Percentiles rank a stretch among this genome's conserved stretches.
Conservation (phyloP, 92 coral and sea anemone species). For the Porites lobata region DNA sequence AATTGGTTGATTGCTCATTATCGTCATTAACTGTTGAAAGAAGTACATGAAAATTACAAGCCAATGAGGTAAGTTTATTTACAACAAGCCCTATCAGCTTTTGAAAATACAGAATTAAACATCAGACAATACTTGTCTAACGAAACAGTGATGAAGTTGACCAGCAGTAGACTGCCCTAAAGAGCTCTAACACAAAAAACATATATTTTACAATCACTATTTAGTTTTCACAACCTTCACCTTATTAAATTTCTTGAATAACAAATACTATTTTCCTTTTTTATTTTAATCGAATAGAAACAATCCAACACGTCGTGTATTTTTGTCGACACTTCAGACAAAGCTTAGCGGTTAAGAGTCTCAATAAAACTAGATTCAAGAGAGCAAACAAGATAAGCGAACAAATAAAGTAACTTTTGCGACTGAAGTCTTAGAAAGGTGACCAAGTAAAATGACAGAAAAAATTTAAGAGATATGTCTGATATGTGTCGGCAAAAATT, state of each 20-base stretch:
- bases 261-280: background rate
- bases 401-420: background rate
- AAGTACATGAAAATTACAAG: background rate
- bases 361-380: background rate
- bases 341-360: no score
- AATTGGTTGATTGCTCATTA: no score
- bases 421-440: no score
- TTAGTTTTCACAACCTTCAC: background rate
- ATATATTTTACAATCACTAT: background rate
- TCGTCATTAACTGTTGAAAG: background rate
- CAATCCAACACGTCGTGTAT: background rate
- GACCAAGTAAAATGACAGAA: background rate
- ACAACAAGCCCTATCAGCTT: conserved; percentile 22
- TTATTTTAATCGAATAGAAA: background rate
- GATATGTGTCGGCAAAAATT: background rate
- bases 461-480: background rate
- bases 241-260: background rate
- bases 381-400: background rate
- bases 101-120: background rate
- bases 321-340: background rate
- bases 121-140: background rate
- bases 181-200: background rate
- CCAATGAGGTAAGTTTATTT: conserved; percentile 21
- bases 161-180: background rate
- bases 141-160: background rate